Evolutionary conservation across 2,113 vertebrate genomes (phyloP), one percentile per base, ranked within the genome.

Genomic region (Cottus gobio): DNA sequence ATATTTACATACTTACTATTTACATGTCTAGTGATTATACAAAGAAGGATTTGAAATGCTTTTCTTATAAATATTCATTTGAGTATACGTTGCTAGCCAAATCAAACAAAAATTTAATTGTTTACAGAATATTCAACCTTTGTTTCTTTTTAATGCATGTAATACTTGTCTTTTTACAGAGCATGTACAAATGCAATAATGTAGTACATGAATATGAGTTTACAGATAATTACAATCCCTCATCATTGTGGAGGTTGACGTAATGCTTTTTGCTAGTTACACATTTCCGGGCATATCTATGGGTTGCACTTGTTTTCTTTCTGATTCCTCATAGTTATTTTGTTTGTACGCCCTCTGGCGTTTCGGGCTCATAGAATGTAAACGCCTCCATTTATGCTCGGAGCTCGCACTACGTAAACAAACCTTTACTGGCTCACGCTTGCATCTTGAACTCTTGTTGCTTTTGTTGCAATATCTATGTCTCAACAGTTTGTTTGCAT

Each of bases 401-500:
- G 48, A n/a, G 48, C 20, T n/a, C 12, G 48, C 20, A 22, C 52
- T 11, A 12, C 8, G 24, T 12, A 26, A 26, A 13, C 11, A 26
- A 26, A 12, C 11, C 52, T 56, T 2, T 44, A 2, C 57, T 56
- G 34, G 68, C 70, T 75, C 75, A 65, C 44, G 12, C 50, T 56
- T 50, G 28, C 36, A 69, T 65, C 64, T 68, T 36, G 31, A 36
- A 6, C 28, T 61, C 22, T 3, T n/a, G 70, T 58, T 65, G n/a
- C 34, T n/a, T 63, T 37, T 56, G 34, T 57, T 46, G n/a, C 10
- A 54, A 28, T 67, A 12, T 52, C 54, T 67, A 0, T 68, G 22
- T 73, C 34, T 31, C 79, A 70, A 74, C 46, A 52, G n/a, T 42
- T 71, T 48, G 36, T 18, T 24, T 11, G 20, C 46, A 36, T 75